Evolutionary conservation across 2,888 invertebrate species (phyloP).

Genomic region (Lysandra bellargus): DNA sequence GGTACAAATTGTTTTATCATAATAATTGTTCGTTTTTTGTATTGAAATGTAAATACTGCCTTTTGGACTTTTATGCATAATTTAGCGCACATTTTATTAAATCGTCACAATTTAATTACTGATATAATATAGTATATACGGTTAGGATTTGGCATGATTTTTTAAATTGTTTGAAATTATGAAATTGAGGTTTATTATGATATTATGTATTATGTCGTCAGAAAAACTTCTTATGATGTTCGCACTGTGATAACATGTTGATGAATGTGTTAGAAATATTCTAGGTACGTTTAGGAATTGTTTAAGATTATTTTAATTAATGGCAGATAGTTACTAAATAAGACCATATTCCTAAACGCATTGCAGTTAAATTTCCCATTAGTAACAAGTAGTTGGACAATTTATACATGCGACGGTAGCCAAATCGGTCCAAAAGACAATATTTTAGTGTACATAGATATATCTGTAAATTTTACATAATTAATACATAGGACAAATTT

Average conservation of each 20-base stretch:
- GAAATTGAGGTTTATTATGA: not conserved
- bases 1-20: not conserved
- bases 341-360: not conserved
- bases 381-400: conserved; percentile 41
- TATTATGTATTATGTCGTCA: not conserved
- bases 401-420: conserved; percentile 66
- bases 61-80: conserved; percentile 41
- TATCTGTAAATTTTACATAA: conserved; percentile 31
- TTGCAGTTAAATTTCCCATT: not conserved
- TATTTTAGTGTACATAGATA: conserved; percentile 46
- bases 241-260: conserved; percentile 16
- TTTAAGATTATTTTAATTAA: not conserved
- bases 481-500: conserved; percentile 54
- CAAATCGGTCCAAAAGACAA: conserved; percentile 76
- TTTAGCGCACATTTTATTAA: not conserved
- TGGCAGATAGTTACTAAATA: not conserved
- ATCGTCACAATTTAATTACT: not conserved
- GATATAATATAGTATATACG: not conserved
- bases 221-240: not conserved
- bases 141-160: not conserved
- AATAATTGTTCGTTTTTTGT: not conserved
- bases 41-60: conserved; percentile 44
- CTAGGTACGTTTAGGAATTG: conserved; percentile 5
- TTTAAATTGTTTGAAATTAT: not conserved
- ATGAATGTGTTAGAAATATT: conserved; percentile 30